Percentiles rank a stretch among this genome's conserved stretches.
phyloP scores from a whole-genome alignment of 2,113 vertebrate species.

The Grammomys surdaster region DNA sequence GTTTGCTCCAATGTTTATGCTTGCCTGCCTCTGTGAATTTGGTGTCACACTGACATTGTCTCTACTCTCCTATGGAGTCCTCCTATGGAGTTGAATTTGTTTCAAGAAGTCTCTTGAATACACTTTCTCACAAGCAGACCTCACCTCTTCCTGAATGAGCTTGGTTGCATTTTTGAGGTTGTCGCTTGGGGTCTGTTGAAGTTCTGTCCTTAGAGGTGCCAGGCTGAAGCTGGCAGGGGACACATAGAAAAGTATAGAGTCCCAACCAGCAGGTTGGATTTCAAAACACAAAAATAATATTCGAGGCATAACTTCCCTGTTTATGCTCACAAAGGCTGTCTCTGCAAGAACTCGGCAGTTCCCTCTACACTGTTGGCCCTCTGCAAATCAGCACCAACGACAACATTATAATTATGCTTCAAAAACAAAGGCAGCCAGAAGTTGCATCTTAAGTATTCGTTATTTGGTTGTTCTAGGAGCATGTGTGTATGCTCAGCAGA shows the following conservation, averaged over 20 bases:
- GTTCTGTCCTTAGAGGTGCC: neutral
- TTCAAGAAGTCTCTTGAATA: neutral
- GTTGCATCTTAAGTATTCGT: slow-evolving; percentile 68
- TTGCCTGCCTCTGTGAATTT: neutral
- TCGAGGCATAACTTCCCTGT: slow-evolving; percentile 20
- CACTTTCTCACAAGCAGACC: fast-evolving
- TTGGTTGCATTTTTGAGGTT: neutral
- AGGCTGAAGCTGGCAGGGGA: neutral
- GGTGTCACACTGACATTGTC: neutral
- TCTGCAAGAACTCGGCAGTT: neutral
- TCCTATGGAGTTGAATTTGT: neutral
- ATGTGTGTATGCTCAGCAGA: neutral
- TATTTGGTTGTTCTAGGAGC: slow-evolving; percentile 37
- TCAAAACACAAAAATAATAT: slow-evolving; percentile 46
- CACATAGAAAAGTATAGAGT: neutral
- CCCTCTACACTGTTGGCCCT: slow-evolving; percentile 7
- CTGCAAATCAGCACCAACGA: slow-evolving; percentile 61
- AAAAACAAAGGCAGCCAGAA: slow-evolving; percentile 71
- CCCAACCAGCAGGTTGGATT: neutral
- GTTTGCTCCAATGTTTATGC: neutral
- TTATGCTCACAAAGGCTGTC: slow-evolving; percentile 58
- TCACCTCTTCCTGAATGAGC: neutral
- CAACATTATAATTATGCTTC: slow-evolving; percentile 71
- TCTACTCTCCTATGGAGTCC: neutral
- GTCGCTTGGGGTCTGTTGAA: neutral